These are phyloP conservation scores for Sesia apiformis DNA, from an alignment of 2,888 invertebrate species.

Conservation along the genomic window DNA sequence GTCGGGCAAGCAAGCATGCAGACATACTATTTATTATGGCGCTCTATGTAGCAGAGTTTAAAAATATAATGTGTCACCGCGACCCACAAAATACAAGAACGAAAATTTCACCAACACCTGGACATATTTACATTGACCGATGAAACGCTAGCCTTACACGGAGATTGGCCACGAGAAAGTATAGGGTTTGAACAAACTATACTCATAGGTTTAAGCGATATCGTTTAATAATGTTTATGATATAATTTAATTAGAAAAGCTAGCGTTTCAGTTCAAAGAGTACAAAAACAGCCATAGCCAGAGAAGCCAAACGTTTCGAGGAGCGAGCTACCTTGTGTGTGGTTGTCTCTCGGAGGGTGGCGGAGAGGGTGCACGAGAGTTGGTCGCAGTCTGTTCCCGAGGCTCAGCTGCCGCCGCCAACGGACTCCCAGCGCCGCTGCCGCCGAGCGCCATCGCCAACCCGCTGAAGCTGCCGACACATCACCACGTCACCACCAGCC, in stretches of 20 bases:
- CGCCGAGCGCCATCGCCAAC: constrained; percentile 72
- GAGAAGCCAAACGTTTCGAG: constrained; percentile 58
- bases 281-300: constrained; percentile 42
- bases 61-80: constrained; percentile 21
- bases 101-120: constrained; percentile 47
- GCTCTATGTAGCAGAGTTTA: constrained; percentile 6
- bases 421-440: constrained; percentile 62
- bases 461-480: constrained; percentile 75
- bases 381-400: constrained; percentile 53
- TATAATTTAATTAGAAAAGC: constrained; percentile 13
- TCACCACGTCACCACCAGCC: constrained; percentile 70
- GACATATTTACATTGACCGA: constrained; percentile 21
- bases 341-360: constrained; percentile 63
- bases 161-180: too few relatives aligned
- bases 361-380: constrained; percentile 62
- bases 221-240: too few relatives aligned
- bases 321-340: constrained; percentile 68
- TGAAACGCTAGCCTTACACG: constrained; percentile 32
- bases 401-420: constrained; percentile 29
- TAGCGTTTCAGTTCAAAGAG: constrained; percentile 28
- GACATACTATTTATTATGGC: constrained; percentile 23
- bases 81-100: constrained; percentile 27
- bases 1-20: constrained; percentile 65
- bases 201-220: too few relatives aligned
- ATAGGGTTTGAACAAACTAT: too few relatives aligned